Conservation (phyloP, 2,888 invertebrate genomes). For the Lepidochrysops patricia region DNA sequence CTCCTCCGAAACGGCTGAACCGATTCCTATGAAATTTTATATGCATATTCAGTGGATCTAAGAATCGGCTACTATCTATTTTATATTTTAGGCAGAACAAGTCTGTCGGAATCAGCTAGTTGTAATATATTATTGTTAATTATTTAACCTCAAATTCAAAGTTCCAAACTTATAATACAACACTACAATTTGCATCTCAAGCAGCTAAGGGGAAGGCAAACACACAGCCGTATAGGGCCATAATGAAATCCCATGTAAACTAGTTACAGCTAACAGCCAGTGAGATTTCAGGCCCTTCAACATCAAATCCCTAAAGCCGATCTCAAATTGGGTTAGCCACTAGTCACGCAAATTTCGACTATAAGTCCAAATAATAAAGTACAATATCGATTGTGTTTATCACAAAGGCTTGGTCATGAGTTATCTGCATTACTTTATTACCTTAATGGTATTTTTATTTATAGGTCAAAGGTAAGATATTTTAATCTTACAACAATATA, state of each 20-base stretch:
- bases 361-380: neutral
- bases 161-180: too few relatives aligned
- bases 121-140: too few relatives aligned
- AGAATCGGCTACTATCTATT: too few relatives aligned
- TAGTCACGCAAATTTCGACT: neutral
- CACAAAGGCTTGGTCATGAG: neutral
- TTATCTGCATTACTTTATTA: constrained; percentile 7
- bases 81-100: too few relatives aligned
- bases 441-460: constrained; percentile 1
- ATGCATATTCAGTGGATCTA: too few relatives aligned
- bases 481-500: neutral
- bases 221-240: neutral
- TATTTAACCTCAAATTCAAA: too few relatives aligned
- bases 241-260: constrained; percentile 5
- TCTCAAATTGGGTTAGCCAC: constrained; percentile 7
- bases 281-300: neutral
- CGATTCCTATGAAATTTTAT: too few relatives aligned
- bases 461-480: neutral
- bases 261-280: constrained; percentile 1
- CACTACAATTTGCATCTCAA: neutral
- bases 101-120: too few relatives aligned
- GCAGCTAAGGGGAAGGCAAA: neutral
- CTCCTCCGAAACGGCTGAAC: too few relatives aligned
- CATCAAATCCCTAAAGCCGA: constrained; percentile 1
- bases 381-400: neutral